Evolutionary conservation across 2,888 invertebrate genomes (phyloP).

Genomic region (Morpho achilles): DNA sequence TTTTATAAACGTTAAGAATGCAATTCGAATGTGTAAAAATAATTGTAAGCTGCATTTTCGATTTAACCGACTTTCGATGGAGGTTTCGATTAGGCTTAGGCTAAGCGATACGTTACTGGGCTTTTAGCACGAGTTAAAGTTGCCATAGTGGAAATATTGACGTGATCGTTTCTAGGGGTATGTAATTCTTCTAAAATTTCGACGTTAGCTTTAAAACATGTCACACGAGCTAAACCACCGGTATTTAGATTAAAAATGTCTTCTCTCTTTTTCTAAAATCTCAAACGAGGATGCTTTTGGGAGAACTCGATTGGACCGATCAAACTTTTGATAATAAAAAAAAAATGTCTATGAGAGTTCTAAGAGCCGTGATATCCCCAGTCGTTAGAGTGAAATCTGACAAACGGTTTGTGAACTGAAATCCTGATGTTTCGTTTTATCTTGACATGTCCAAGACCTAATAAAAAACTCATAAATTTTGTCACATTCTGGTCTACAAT

Average conservation of each 20-base stretch:
- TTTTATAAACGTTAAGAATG: constrained; percentile 37
- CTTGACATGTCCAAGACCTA: no score
- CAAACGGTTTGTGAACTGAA: no score
- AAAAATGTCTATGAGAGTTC: background rate
- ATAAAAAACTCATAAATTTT: no score
- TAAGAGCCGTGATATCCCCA: no score
- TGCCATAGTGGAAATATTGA: constrained; percentile 65
- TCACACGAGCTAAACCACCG: constrained; percentile 75
- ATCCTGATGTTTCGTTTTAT: no score
- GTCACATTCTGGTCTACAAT: no score
- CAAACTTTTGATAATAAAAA: constrained; percentile 7
- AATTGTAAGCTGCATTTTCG: constrained; percentile 38
- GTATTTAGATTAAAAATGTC: constrained; percentile 53
- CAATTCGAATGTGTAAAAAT: constrained; percentile 46
- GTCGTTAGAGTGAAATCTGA: no score
- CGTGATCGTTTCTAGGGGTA: constrained; percentile 45
- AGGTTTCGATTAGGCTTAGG: constrained; percentile 51
- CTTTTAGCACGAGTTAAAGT: constrained; percentile 48
- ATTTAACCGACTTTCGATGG: constrained; percentile 42
- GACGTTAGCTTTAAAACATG: constrained; percentile 68
- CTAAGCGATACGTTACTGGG: constrained; percentile 46
- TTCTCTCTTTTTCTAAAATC: constrained; percentile 44
- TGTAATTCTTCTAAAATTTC: constrained; percentile 36
- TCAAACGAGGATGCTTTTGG: constrained; percentile 51
- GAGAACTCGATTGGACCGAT: constrained; percentile 29